phyloP scores from a whole-genome alignment of 2,113 vertebrate genomes.

The Chascanopsetta lugubris region DNA sequence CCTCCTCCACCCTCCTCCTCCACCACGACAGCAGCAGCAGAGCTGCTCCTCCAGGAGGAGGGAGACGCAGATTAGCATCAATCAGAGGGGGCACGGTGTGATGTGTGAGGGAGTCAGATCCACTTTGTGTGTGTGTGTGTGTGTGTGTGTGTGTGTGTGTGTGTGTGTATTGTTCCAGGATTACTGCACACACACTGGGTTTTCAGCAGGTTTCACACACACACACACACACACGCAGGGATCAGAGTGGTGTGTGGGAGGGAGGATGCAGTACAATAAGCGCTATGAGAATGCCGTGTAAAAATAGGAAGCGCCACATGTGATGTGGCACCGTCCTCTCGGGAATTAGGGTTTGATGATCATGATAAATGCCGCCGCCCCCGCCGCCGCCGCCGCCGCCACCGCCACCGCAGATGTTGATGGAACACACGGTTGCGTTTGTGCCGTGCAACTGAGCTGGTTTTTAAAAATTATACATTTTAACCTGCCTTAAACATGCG shows the following conservation, averaged over 20 bases:
- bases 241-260: conserved; percentile 60
- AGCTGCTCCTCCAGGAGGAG: conserved; percentile 58
- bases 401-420: conserved; percentile 68
- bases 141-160: too few species aligned
- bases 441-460: conserved; percentile 36
- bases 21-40: conserved; percentile 41
- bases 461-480: conserved; percentile 63
- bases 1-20: conserved; percentile 42
- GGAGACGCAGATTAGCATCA: conserved; percentile 64
- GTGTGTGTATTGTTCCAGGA: conserved; percentile 64
- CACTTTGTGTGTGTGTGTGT: too few species aligned
- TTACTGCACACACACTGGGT: conserved; percentile 58
- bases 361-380: conserved; percentile 54
- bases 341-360: conserved; percentile 67
- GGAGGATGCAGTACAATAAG: conserved; percentile 57
- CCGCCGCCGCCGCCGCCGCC: conserved; percentile 31
- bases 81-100: conserved; percentile 50
- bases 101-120: conserved; percentile 49
- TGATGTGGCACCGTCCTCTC: conserved; percentile 35
- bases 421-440: conserved; percentile 51
- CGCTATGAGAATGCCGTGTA: conserved; percentile 36
- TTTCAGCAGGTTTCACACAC: too few species aligned
- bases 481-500: conserved; percentile 14
- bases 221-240: conserved; percentile 8
- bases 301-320: conserved; percentile 62